phyloP scores from a whole-genome alignment of 2,113 vertebrate species.

The Tetraodon nigroviridis region DNA sequence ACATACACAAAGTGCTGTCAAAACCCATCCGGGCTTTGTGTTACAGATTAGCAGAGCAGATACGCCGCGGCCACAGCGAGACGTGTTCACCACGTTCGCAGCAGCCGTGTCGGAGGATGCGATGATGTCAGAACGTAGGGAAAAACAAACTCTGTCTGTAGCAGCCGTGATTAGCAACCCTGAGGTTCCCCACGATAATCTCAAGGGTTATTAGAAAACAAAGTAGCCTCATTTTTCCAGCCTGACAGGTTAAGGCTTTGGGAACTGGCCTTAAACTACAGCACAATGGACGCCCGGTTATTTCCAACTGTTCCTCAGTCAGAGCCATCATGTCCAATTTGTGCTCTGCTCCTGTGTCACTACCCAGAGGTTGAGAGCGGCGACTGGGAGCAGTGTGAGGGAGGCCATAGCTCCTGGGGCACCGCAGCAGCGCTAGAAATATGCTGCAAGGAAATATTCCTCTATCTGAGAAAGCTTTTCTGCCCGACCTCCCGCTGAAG shows the following conservation, averaged over 20 bases:
- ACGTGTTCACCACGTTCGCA: conserved; percentile 13
- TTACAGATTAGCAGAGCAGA: conserved; percentile 69
- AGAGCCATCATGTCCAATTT: conserved; percentile 63
- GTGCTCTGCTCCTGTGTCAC: conserved; percentile 29
- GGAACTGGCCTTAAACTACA: conserved; percentile 21
- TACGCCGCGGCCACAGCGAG: conserved; percentile 59
- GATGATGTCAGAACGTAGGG: neutral
- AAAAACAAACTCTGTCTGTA: conserved; percentile 23
- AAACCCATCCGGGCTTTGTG: conserved; percentile 72
- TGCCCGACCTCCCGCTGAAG: no score
- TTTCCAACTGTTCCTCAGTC: conserved; percentile 46
- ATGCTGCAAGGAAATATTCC: conserved; percentile 8
- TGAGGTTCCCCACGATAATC: conserved; percentile 40
- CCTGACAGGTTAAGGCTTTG: conserved; percentile 56
- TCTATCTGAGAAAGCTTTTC: neutral
- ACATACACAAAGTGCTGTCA: conserved; percentile 65
- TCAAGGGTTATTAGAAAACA: conserved; percentile 25
- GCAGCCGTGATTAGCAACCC: conserved; percentile 7
- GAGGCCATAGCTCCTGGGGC: conserved; percentile 33
- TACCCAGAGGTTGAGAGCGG: conserved; percentile 32
- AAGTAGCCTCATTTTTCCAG: conserved; percentile 37
- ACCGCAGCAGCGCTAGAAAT: conserved; percentile 22
- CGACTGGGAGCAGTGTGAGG: conserved; percentile 37
- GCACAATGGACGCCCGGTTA: conserved; percentile 44
- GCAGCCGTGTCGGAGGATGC: no score